Base-by-base conservation (phyloP, 2,113 vertebrate genomes). In the Labeo catla region DNA sequence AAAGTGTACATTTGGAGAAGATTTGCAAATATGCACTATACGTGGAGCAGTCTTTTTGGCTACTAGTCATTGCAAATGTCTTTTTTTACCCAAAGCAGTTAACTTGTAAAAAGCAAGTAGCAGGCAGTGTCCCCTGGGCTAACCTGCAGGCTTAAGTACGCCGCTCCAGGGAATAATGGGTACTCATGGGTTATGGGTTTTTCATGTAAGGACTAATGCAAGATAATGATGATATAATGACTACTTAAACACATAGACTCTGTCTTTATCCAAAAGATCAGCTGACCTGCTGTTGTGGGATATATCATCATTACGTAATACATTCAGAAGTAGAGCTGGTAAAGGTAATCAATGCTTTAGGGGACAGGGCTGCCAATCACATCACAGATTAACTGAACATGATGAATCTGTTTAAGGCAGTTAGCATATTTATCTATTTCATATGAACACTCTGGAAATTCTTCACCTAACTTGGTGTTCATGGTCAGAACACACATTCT, bases 151-250 rank as follows among this genome's bases (percentile, higher is more conserved):
- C 21, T 52, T 76, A 50, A 76, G 73, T 50, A 28, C 15, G 12
- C 7, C 28, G n/a, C 73, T 50, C 6, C 11, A 76, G 73, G 73
- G 70, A 76, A 28, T 76, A 28, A 52, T 76, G 73, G 73, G 15
- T 23, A 49, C 73, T 76, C 45, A 50, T 16, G 5, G n/a, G 23
- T 28, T 76, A 76, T 76, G 21, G 47, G n/a, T 76, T 76, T 76
- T 50, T 76, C 73, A 76, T 52, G 10, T 45, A 21, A 73, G 39
- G 39, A 45, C 70, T 73, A 73, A 73, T 73, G 70, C 70, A n/a
- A 45, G 39, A n/a, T 73, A 73, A 73, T 73, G 39, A 73, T 73
- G 19, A 73, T 43, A 45, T 73, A 45, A 73, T 21, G 70, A 45
- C 9, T 73, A 10, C 36, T 39, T 39, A 68, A 54, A 66, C 8